Conservation (phyloP, 2,888 invertebrate genomes). For the Diloba caeruleocephala region DNA sequence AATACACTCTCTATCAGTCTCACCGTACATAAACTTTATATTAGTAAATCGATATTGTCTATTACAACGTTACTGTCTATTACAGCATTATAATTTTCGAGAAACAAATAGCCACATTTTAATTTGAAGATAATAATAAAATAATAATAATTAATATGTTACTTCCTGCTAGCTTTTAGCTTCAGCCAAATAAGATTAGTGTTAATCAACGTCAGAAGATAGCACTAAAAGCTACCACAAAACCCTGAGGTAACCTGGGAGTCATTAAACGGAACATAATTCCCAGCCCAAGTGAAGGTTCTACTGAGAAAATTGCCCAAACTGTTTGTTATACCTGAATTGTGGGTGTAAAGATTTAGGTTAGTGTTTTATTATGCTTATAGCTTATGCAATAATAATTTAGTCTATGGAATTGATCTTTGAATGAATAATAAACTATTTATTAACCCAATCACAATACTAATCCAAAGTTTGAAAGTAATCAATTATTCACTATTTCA, state of each 20-base stretch:
- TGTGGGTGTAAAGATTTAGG: slow-evolving; percentile 24
- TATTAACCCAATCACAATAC: no score
- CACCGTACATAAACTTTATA: no score
- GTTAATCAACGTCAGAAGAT: slow-evolving; percentile 51
- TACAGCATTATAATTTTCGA: no score
- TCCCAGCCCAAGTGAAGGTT: slow-evolving; percentile 37
- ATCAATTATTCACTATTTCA: no score
- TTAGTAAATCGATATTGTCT: no score
- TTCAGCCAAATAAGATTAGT: slow-evolving; percentile 36
- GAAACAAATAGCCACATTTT: no score
- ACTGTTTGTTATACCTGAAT: slow-evolving; percentile 37
- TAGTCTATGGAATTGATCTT: neutral
- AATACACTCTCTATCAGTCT: no score
- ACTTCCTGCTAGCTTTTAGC: no score
- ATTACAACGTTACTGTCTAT: no score
- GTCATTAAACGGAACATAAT: slow-evolving; percentile 45
- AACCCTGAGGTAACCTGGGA: slow-evolving; percentile 43
- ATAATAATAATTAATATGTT: slow-evolving; percentile 23
- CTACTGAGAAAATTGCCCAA: slow-evolving; percentile 28
- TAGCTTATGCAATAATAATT: neutral
- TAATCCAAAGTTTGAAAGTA: no score
- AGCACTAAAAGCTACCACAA: slow-evolving; percentile 30
- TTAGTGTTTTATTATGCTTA: slow-evolving; percentile 16
- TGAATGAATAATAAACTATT: no score
- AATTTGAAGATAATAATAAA: no score